phyloP scores from a whole-genome alignment of 2,888 invertebrate species.

The Anaspis maculata region DNA sequence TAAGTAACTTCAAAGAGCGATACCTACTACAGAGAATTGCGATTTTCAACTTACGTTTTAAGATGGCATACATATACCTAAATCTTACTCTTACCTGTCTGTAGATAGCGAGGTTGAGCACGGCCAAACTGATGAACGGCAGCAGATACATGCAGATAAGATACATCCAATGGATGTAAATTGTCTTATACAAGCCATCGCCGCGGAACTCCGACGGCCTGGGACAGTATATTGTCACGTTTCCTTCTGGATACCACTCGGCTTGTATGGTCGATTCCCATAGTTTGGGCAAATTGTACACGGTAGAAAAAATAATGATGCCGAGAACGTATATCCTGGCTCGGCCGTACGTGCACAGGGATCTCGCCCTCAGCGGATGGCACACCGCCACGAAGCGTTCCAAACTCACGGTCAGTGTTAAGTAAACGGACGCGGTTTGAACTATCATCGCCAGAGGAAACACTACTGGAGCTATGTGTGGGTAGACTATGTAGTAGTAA shows the following conservation, averaged over 20 bases:
- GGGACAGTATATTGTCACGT: constrained; percentile 61
- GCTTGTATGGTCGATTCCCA: constrained; percentile 53
- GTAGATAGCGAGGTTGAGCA: constrained; percentile 87
- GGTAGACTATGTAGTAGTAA: constrained; percentile 72
- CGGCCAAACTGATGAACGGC: constrained; percentile 80
- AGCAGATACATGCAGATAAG: constrained; percentile 89
- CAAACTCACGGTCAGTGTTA: constrained; percentile 81
- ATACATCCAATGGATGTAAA: constrained; percentile 93
- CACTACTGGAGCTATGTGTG: constrained; percentile 69
- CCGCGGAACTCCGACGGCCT: constrained; percentile 59
- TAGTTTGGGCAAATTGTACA: constrained; percentile 80
- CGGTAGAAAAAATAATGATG: constrained; percentile 69
- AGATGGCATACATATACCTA: too few relatives aligned
- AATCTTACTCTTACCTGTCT: constrained; percentile 71
- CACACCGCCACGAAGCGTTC: constrained; percentile 93
- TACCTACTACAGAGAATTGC: too few relatives aligned
- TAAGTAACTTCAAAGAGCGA: too few relatives aligned
- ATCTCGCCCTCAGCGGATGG: constrained; percentile 79
- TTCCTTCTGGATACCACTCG: constrained; percentile 43
- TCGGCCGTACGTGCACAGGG: constrained; percentile 82
- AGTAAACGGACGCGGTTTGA: constrained; percentile 90
- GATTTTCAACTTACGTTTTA: too few relatives aligned
- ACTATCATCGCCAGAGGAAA: constrained; percentile 80
- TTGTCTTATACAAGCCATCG: constrained; percentile 65
- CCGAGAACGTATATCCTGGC: constrained; percentile 77